Percentiles rank a stretch among this genome's conserved stretches.
phyloP scores from a whole-genome alignment of 2,113 vertebrate species.

The Pedionomus torquatus region DNA sequence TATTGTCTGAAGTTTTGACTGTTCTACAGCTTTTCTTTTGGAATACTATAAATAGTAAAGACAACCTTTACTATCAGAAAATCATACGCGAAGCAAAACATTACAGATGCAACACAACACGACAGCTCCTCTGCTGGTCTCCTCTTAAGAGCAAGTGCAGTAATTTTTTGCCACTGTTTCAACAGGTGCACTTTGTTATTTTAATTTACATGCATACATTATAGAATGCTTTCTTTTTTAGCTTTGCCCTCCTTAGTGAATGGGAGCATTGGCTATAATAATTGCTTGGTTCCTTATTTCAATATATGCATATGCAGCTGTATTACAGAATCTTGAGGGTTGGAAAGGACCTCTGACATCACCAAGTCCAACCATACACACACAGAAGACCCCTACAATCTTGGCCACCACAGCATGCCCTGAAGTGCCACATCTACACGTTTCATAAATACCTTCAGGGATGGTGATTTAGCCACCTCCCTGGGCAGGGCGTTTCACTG shows the following conservation, averaged over 20 bases:
- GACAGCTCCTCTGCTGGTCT: not conserved
- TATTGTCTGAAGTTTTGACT: not conserved
- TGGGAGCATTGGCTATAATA: not conserved
- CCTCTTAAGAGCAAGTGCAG: not conserved
- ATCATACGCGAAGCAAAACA: not conserved
- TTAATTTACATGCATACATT: not conserved
- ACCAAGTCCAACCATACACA: too few species aligned
- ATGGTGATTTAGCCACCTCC: too few species aligned
- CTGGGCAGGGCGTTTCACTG: too few species aligned
- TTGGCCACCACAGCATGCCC: too few species aligned
- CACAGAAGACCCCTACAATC: too few species aligned
- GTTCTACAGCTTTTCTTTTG: not conserved
- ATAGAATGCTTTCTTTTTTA: not conserved
- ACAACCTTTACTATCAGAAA: too few species aligned
- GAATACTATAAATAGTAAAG: not conserved
- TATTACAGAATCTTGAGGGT: not conserved
- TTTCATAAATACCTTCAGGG: too few species aligned
- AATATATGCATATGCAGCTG: not conserved
- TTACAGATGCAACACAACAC: fast-evolving
- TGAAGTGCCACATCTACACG: too few species aligned
- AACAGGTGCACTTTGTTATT: not conserved
- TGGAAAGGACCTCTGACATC: too few species aligned
- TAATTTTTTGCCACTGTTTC: not conserved
- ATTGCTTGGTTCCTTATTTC: not conserved
- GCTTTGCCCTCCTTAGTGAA: not conserved